Percentiles rank a stretch among this genome's conserved stretches.
Evolutionary conservation across 2,888 invertebrate species (phyloP).

Genomic region (Hedya salicella): DNA sequence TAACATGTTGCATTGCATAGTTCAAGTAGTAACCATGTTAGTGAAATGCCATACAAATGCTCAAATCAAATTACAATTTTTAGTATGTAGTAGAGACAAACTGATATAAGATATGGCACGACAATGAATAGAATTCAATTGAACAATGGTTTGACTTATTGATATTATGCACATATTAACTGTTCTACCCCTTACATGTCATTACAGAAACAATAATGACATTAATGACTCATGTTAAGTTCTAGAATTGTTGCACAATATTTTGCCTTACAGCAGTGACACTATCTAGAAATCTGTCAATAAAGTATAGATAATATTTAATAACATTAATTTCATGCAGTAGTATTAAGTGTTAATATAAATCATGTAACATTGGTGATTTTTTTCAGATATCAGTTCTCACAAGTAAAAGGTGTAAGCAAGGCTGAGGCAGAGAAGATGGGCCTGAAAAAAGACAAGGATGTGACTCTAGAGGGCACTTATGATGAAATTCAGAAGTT

Average conservation of each 20-base stretch:
- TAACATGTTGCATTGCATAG: neutral
- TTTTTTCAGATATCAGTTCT: slow-evolving; percentile 83
- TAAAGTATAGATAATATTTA: neutral
- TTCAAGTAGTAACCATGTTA: slow-evolving; percentile 1
- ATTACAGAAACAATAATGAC: neutral
- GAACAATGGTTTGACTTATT: neutral
- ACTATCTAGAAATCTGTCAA: neutral
- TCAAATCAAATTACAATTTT: slow-evolving; percentile 3
- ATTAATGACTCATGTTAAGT: slow-evolving; percentile 16
- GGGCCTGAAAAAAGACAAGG: slow-evolving; percentile 88
- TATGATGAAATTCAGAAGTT: slow-evolving; percentile 89
- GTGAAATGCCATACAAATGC: slow-evolving; percentile 13
- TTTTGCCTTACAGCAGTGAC: slow-evolving; percentile 9
- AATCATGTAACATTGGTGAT: neutral
- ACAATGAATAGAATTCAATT: too few relatives aligned
- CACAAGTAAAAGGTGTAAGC: slow-evolving; percentile 83
- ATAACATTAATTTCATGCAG: neutral
- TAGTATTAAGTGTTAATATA: neutral
- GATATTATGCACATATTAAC: neutral
- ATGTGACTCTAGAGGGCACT: slow-evolving; percentile 89
- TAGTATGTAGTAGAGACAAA: neutral
- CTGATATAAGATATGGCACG: neutral
- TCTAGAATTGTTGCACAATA: slow-evolving; percentile 19
- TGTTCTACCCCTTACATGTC: neutral
- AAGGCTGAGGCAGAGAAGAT: slow-evolving; percentile 87